Evolutionary conservation across 2,797 vertebrate genomes (phyloP), one percentile per base, ranked within the genome.

Genomic region (Emydoidea blandingii): DNA sequence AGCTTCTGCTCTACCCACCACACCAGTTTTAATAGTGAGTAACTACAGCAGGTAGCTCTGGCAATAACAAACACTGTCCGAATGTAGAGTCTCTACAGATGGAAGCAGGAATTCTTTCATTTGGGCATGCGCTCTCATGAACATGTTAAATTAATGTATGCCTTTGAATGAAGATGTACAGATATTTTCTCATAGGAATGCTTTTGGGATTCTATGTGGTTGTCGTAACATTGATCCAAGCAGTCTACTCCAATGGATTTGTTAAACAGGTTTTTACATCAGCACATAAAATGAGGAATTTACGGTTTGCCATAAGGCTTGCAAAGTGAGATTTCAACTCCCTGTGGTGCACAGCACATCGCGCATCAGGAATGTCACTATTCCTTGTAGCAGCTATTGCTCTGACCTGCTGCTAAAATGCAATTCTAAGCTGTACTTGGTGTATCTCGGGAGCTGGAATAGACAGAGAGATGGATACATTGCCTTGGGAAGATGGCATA

Each of bases 171-270:
- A 72, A 88, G 81, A 54, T 19, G 50, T 84, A 93, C 52, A 47
- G 92, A 1, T 92, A 23, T 82, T 93, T 95, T 89, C 85, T 91
- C 81, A 9, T 14, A 88, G 92, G 82, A 92, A 95, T 92, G 83
- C 93, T 81, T 52, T 0, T 89, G 94, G 94, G 88, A 95, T 86
- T 89, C 92, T 90, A 1, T 91, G 85, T 95, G 93, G 85, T 87
- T 97, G 95, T 96, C 92, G 96, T 97, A 97, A 97, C 91, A 94
- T 95, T 97, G 96, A 95, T 97, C 91, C 94, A 94, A 91, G 92
- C 94, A 94, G 86, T 88, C 87, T 80, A 91, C 94, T 96, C 95
- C 96, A 84, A 88, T 91, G 94, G 89, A 56, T 97, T 96, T 94
- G 93, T 95, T 97, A 96, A 97, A 94, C 57, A 91, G 92, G 85